Base-by-base conservation (phyloP, 2,888 invertebrate genomes). In the Dorcus parallelipipedus region DNA sequence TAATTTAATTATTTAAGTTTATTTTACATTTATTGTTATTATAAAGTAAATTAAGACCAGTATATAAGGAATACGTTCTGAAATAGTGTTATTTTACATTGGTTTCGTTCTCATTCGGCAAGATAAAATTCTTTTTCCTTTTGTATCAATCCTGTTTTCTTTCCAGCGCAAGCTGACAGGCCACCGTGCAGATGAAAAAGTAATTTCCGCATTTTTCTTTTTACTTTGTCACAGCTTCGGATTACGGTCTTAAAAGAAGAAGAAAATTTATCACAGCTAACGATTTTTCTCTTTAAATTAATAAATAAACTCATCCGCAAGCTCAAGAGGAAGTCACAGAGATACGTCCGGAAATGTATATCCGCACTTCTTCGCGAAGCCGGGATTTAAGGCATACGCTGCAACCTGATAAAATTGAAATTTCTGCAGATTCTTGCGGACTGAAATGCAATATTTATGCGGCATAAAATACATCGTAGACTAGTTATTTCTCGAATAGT, bases 191-290 rank as follows among this genome's bases (percentile, higher is more conserved):
- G 48, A 41, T 40, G 49, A 48, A 20, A 23, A 39, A 54, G 54
- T 49, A 54, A 54, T 54, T 54, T 49, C 54, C 49, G 9, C 26
- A 2, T 26, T 48, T 54, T 48, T 49, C 26, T 40, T 48, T 48
- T 52, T 42, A 52, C 38, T 14, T 54, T 39, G n/a, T 48, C 52
- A 14, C 26, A 52, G 43, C 45, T 52, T 41, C 41, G 4, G 41
- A 41, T 41, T 41, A 41, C 41, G 41, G n/a, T 3, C 41, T n/a
- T n/a, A 41, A 41, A 10, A 9, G 23, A 10, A 33, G 38, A 33
- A 49, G 38, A 9, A 40, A 38, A 50, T 50, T 50, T 45, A 56
- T 49, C 42, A 38, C 38, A 2, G 9, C 41, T 48, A 48, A 48
- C 40, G 23, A 43, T 10, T 17, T 8, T 41, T 41, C 20, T 20